phyloP scores from a whole-genome alignment of 2,888 invertebrate genomes.

The Perdita meconis region DNA sequence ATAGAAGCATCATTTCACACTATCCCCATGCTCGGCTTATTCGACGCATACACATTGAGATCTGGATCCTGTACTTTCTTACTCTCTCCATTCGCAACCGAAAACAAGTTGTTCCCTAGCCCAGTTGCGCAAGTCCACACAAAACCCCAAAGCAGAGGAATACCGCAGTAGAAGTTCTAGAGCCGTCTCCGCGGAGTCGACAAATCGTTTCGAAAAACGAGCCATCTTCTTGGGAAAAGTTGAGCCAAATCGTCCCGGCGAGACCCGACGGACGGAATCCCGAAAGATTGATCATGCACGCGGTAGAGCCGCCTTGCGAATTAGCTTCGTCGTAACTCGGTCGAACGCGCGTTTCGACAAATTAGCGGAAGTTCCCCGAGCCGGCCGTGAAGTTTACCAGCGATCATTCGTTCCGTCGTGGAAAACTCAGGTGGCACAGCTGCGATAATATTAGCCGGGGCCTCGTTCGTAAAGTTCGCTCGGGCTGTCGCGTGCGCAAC shows the following conservation, averaged over 20 bases:
- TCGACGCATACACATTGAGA: too few relatives aligned
- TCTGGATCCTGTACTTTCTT: too few relatives aligned
- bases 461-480: constrained; percentile 29
- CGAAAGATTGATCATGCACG: background rate
- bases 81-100: too few relatives aligned
- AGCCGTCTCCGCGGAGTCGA: constrained; percentile 1
- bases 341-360: constrained; percentile 30
- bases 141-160: background rate
- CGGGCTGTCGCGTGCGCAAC: constrained; percentile 33
- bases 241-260: too few relatives aligned
- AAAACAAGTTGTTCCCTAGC: too few relatives aligned
- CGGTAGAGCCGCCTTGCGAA: constrained; percentile 20
- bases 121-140: too few relatives aligned
- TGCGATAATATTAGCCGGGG: constrained; percentile 45
- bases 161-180: constrained; percentile 13
- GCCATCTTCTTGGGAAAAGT: background rate
- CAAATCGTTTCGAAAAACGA: background rate
- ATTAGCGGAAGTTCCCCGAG: constrained; percentile 37
- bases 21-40: too few relatives aligned
- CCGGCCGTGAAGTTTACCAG: constrained; percentile 26
- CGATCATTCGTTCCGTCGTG: constrained; percentile 32
- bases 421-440: constrained; percentile 48
- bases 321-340: constrained; percentile 16
- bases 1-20: too few relatives aligned
- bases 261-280: background rate